Conservation (phyloP, 2,888 invertebrate genomes). For the Synergus laeviventris region DNA sequence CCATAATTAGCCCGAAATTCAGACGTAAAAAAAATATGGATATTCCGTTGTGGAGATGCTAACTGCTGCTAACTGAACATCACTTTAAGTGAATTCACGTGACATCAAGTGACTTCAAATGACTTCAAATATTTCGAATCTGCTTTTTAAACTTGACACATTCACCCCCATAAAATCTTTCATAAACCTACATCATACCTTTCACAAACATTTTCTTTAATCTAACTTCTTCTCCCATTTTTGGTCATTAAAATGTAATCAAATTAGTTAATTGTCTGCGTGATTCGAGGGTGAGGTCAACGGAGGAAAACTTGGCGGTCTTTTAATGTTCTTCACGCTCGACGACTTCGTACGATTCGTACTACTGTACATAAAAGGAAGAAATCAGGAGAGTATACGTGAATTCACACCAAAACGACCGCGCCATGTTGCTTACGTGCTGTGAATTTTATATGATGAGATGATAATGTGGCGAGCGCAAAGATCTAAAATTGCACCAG, state of each 20-base stretch:
- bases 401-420: constrained; percentile 22
- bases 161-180: background rate
- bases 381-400: background rate
- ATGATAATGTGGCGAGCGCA: constrained; percentile 18
- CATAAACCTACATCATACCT: background rate
- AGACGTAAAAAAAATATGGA: too few relatives aligned
- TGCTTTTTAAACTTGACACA: background rate
- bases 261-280: constrained; percentile 11
- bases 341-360: background rate
- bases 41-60: too few relatives aligned
- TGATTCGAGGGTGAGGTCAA: background rate
- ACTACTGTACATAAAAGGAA: background rate
- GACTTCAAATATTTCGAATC: too few relatives aligned
- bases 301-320: background rate
- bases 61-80: too few relatives aligned
- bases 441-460: constrained; percentile 22
- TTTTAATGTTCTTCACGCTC: constrained; percentile 13
- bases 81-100: too few relatives aligned
- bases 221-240: too few relatives aligned
- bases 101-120: too few relatives aligned
- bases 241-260: background rate
- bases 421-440: constrained; percentile 15
- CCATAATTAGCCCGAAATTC: too few relatives aligned
- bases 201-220: background rate
- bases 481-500: constrained; percentile 20